Evolutionary conservation across 1,140 invertebrate genomes (phyloP).

Genomic region (Leptoteleia sp.): DNA sequence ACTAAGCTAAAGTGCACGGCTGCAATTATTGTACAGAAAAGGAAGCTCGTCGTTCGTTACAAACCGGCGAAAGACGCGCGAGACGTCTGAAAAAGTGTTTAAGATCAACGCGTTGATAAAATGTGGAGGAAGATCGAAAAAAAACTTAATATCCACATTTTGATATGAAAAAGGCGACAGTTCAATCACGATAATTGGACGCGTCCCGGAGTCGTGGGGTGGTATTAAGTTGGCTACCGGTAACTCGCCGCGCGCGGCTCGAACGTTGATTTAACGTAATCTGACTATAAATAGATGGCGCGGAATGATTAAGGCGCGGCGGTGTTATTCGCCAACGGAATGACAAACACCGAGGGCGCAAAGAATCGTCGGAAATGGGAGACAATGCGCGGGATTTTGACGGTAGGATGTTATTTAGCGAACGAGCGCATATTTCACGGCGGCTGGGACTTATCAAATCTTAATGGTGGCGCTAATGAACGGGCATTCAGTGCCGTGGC

Average conservation of each 20-base stretch:
- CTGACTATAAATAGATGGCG: slow-evolving; percentile 19
- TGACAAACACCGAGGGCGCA: slow-evolving; percentile 22
- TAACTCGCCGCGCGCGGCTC: not conserved
- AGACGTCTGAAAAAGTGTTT: slow-evolving; percentile 56
- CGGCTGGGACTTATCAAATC: slow-evolving; percentile 76
- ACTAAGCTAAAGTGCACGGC: slow-evolving; percentile 63
- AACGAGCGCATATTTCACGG: slow-evolving; percentile 72
- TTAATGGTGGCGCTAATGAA: slow-evolving; percentile 79
- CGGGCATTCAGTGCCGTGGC: slow-evolving; percentile 69
- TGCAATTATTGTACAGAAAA: slow-evolving; percentile 68
- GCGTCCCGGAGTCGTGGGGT: too few species aligned
- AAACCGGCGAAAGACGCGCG: slow-evolving; percentile 55
- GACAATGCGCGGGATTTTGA: slow-evolving; percentile 31
- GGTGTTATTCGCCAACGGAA: slow-evolving; percentile 30
- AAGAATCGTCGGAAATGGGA: slow-evolving; percentile 14
- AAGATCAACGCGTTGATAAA: slow-evolving; percentile 52
- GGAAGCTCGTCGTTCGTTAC: slow-evolving; percentile 63
- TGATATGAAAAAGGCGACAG: slow-evolving; percentile 35
- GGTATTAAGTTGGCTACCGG: too few species aligned
- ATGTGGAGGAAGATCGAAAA: slow-evolving; percentile 21
- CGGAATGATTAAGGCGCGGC: slow-evolving; percentile 36
- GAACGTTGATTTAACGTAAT: slow-evolving; percentile 33
- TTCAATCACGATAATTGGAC: slow-evolving; percentile 40
- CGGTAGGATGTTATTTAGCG: slow-evolving; percentile 73
- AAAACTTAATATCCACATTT: slow-evolving; percentile 49